A percentile compares a stretch with the other conserved stretches of the same genome.
phyloP scores from a whole-genome alignment of 2,797 vertebrate species.

The Rhynchonycteris naso region DNA sequence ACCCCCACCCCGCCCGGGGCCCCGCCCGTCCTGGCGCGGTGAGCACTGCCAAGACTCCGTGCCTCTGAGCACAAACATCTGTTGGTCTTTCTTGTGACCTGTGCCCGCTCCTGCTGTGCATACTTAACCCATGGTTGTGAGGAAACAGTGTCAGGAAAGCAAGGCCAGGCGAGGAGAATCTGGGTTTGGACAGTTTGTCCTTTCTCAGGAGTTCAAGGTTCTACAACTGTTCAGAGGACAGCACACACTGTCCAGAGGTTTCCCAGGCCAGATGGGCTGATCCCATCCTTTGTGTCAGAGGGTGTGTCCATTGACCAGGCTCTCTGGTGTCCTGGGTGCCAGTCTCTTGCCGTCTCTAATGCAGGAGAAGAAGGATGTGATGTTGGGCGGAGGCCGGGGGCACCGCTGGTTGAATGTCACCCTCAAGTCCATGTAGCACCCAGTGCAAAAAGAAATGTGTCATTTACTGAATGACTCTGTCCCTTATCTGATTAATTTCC shows the following conservation, averaged over 20 bases:
- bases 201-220: conserved; percentile 16
- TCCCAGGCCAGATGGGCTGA: background rate
- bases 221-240: background rate
- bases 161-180: background rate
- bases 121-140: background rate
- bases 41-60: background rate
- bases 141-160: background rate
- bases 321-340: background rate
- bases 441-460: background rate
- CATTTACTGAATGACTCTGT: no score
- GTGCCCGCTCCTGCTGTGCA: background rate
- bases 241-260: background rate
- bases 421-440: background rate
- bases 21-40: no score
- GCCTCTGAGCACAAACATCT: background rate
- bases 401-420: fast-evolving
- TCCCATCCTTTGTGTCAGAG: background rate
- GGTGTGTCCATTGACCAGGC: fast-evolving
- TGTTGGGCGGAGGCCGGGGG: no score
- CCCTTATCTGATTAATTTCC: background rate
- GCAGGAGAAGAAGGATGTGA: no score
- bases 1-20: fast-evolving
- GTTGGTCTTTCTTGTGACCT: background rate
- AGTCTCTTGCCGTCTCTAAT: fast-evolving
- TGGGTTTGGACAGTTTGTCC: conserved; percentile 5